Evolutionary conservation across 2,113 vertebrate species (phyloP), one percentile per base, ranked within the genome.

Genomic region (Sturnira hondurensis): DNA sequence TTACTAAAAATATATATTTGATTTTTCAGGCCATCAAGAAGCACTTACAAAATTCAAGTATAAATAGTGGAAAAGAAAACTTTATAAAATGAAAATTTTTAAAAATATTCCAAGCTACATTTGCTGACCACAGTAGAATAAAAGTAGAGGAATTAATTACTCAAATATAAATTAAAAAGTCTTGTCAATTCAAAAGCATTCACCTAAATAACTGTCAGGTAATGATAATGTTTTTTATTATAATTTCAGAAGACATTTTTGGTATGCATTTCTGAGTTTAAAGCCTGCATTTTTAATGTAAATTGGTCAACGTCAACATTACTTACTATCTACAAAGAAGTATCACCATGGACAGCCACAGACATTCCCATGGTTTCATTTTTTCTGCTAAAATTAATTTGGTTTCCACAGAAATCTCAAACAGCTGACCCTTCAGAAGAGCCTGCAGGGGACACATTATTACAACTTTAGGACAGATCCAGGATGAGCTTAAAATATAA

Each of bases 341-440:
- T 50, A 56, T 22, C 76, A 87, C 70, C 24, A 43, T 47, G 19
- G 56, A 47, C 31, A 47, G 19, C 52, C 45, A 81, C 5, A 70
- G 47, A 36, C 33, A 2, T 71, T 82, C 45, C 43, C 36, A 12
- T 7, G 28, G 54, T 28, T 43, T 83, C 56, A 58, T 92, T 61
- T 93, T 80, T 80, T 63, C 80, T 67, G 56, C 24, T 84, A 76
- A 96, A 73, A 87, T 89, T 87, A 86, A 71, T 74, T 89, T 83
- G 38, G 54, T 89, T 96, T 85, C 67, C 56, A 89, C 45, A 82
- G 77, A 96, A 90, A 92, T 93, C 67, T 93, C 86, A 91, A 95
- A 91, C 7, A 54, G n/a, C 20, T 84, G 45, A 91, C 52, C 63
- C 71, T 88, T 84, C 26, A 86, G 58, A 93, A 91, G 45, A 94